A percentile compares a stretch with the other conserved stretches of the same genome.
These are phyloP conservation scores for Eurystomus glaucurus DNA, from an alignment of 2,797 vertebrate genomes.

Conservation along the genomic window DNA sequence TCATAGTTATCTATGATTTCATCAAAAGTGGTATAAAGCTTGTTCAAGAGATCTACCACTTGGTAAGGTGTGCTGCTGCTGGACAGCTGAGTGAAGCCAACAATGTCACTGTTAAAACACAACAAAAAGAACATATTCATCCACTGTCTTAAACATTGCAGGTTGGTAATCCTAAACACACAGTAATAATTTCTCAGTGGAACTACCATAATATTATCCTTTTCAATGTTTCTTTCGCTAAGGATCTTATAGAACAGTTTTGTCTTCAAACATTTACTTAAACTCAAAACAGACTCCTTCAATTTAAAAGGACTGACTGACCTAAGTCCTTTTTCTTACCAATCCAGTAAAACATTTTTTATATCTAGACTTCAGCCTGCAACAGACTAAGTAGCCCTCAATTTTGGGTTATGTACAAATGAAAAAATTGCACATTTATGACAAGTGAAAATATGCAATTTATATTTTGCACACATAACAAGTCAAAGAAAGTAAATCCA, in stretches of 20 bases:
- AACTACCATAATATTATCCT: background rate
- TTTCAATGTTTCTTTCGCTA: background rate
- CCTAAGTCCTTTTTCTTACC: background rate
- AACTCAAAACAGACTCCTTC: background rate
- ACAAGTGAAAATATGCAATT: background rate
- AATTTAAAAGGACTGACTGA: background rate
- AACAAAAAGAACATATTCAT: background rate
- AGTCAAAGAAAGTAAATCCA: background rate
- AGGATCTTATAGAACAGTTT: background rate
- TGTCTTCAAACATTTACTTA: background rate
- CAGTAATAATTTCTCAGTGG: background rate
- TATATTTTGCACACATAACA: background rate
- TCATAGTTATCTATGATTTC: conserved; percentile 91
- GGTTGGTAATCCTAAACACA: background rate
- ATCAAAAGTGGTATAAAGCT: conserved; percentile 90
- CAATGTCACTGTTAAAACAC: conserved; percentile 86
- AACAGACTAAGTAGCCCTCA: background rate
- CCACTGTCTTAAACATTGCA: background rate
- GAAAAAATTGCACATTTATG: background rate
- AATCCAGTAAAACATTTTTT: background rate
- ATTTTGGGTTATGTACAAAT: background rate
- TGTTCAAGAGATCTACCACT: conserved; percentile 90
- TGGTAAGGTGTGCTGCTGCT: conserved; percentile 89
- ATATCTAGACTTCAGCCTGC: background rate
- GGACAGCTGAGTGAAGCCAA: conserved; percentile 91